Conservation (phyloP, 2,888 invertebrate genomes). For the Epirrhoe tristata region DNA sequence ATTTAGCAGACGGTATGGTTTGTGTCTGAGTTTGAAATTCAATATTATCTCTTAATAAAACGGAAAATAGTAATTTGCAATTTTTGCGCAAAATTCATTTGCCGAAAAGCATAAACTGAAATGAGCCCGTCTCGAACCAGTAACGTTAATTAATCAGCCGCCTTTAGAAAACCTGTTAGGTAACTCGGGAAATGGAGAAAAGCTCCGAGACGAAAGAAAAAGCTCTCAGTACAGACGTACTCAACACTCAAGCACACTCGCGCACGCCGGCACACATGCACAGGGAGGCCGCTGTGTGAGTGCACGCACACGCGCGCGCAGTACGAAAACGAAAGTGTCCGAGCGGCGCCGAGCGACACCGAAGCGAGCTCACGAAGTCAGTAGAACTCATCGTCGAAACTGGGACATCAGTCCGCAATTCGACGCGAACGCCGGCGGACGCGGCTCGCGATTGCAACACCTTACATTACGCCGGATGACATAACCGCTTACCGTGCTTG, state of each 20-base stretch:
- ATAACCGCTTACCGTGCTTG: slow-evolving; percentile 76
- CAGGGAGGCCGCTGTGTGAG: slow-evolving; percentile 41
- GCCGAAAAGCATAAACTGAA: slow-evolving; percentile 47
- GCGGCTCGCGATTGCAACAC: slow-evolving; percentile 65
- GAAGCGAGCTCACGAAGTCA: slow-evolving; percentile 84
- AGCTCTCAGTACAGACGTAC: slow-evolving; percentile 60
- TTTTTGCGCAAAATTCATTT: slow-evolving; percentile 50
- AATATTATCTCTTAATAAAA: background rate
- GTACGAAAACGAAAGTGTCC: slow-evolving; percentile 85
- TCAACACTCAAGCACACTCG: slow-evolving; percentile 40
- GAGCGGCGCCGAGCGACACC: slow-evolving; percentile 79
- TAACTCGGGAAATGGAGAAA: slow-evolving; percentile 80
- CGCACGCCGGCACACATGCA: slow-evolving; percentile 35
- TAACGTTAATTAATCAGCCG: slow-evolving; percentile 55
- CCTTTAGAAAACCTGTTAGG: slow-evolving; percentile 73
- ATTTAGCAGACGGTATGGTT: background rate
- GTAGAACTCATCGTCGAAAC: slow-evolving; percentile 85
- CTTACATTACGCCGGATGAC: slow-evolving; percentile 77
- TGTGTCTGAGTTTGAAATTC: background rate
- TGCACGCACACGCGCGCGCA: slow-evolving; percentile 62
- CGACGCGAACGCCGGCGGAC: slow-evolving; percentile 81
- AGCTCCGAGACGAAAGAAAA: slow-evolving; percentile 81
- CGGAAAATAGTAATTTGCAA: slow-evolving; percentile 23
- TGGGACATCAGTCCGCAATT: slow-evolving; percentile 88
- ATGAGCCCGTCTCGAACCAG: slow-evolving; percentile 39